phyloP scores from a whole-genome alignment of 1,140 invertebrate genomes.

The Eciton burchellii region DNA sequence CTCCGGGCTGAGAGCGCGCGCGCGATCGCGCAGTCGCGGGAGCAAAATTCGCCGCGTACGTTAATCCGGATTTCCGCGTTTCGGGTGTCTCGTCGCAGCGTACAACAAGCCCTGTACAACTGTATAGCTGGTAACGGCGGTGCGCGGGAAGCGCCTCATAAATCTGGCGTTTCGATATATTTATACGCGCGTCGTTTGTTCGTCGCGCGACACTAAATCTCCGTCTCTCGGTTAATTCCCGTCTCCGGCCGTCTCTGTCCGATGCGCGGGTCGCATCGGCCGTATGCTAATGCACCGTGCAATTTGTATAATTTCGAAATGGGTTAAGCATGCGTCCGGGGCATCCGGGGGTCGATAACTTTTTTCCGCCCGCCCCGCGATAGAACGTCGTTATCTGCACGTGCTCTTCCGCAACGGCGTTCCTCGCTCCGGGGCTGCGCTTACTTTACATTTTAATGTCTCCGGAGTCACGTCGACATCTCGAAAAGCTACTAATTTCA shows the following conservation, averaged over 20 bases:
- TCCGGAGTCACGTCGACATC: constrained; percentile 38
- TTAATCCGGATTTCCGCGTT: background rate
- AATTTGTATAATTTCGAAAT: constrained; percentile 72
- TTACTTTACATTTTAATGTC: constrained; percentile 72
- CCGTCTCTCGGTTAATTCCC: constrained; percentile 36
- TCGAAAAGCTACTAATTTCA: constrained; percentile 61
- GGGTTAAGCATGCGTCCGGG: constrained; percentile 67
- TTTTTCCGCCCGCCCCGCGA: constrained; percentile 59
- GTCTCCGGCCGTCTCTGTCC: constrained; percentile 5
- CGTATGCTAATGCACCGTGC: constrained; percentile 62
- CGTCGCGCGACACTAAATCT: constrained; percentile 19
- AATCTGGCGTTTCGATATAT: constrained; percentile 1
- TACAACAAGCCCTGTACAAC: background rate
- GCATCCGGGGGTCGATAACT: constrained; percentile 68
- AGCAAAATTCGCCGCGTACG: background rate
- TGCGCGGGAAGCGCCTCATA: background rate
- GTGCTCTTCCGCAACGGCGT: constrained; percentile 59
- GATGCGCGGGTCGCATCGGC: constrained; percentile 6
- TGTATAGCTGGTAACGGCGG: no score
- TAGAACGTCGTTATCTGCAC: constrained; percentile 72
- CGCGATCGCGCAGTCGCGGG: background rate
- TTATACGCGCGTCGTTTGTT: constrained; percentile 27
- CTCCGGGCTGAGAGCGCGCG: background rate
- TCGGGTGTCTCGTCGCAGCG: background rate
- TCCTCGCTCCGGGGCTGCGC: constrained; percentile 60